A percentile compares a stretch with the other conserved stretches of the same genome.
phyloP scores from a whole-genome alignment of 2,888 invertebrate genomes.

The Hirudinaria manillensis region DNA sequence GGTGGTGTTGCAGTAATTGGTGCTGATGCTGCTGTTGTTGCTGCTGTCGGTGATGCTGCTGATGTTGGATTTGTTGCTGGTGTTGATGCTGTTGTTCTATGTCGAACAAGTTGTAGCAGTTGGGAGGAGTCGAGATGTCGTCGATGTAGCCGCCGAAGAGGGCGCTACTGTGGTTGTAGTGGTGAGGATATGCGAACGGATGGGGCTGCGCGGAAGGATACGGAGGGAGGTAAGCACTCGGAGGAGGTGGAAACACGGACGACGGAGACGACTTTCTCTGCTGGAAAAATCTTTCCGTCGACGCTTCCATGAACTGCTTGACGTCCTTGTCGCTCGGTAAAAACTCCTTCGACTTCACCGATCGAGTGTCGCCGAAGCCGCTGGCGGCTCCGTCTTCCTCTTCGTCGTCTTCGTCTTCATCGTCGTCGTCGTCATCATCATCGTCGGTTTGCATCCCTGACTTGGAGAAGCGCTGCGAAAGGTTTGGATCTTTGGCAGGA shows the following conservation, averaged over 20 bases:
- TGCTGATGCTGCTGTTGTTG: neutral
- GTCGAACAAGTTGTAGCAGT: conserved; percentile 19
- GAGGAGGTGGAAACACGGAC: neutral
- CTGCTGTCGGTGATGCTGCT: neutral
- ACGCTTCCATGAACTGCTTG: neutral
- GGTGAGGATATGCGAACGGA: neutral
- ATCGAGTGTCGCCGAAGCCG: neutral
- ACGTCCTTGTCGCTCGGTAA: conserved; percentile 6
- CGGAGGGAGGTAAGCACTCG: neutral
- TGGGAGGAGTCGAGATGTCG: neutral
- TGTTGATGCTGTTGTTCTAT: neutral
- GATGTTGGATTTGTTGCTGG: neutral
- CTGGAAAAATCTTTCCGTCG: neutral
- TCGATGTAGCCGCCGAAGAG: conserved; percentile 18
- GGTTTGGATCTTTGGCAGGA: neutral
- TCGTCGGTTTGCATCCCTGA: neutral
- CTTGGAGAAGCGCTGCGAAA: neutral
- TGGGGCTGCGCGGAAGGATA: neutral
- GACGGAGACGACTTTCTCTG: neutral
- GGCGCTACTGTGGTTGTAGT: neutral
- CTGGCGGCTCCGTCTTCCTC: conserved; percentile 6
- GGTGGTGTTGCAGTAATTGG: neutral
- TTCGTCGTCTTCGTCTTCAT: conserved; percentile 13
- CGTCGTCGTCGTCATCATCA: conserved; percentile 19
- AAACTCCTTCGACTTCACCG: neutral